Conservation (phyloP, 2,113 vertebrate species). For the Pipra filicauda region DNA sequence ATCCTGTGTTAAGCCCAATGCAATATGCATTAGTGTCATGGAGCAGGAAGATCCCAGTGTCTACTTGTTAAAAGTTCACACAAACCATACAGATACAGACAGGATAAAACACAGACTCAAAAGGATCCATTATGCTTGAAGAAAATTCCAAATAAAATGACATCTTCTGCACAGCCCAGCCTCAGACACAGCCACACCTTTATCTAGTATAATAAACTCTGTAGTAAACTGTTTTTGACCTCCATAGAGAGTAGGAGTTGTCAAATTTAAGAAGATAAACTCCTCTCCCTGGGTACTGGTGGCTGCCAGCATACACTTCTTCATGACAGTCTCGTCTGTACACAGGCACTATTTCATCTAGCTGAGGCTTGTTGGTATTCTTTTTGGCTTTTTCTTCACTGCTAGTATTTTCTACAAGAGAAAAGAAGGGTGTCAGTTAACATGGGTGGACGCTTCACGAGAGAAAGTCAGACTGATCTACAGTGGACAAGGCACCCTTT, state of each 20-base stretch:
- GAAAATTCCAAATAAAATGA: slow-evolving; percentile 70
- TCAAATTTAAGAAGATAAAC: slow-evolving; percentile 99
- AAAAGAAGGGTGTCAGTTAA: background rate
- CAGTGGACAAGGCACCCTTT: background rate
- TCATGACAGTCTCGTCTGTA: slow-evolving; percentile 99
- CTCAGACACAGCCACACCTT: slow-evolving; percentile 73
- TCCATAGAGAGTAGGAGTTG: slow-evolving; percentile 99
- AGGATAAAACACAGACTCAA: slow-evolving; percentile 68
- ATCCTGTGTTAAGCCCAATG: slow-evolving; percentile 61
- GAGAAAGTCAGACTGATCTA: background rate
- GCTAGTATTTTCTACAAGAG: slow-evolving; percentile 76
- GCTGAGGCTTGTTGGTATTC: slow-evolving; percentile 89
- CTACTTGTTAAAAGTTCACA: slow-evolving; percentile 65
- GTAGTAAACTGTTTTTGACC: slow-evolving; percentile 99
- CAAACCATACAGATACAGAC: slow-evolving; percentile 65
- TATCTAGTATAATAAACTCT: slow-evolving; percentile 99
- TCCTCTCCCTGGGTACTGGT: slow-evolving; percentile 96
- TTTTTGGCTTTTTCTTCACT: slow-evolving; percentile 94
- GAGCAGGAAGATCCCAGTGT: slow-evolving; percentile 68
- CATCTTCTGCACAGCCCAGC: slow-evolving; percentile 71
- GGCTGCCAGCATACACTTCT: slow-evolving; percentile 98
- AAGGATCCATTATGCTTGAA: slow-evolving; percentile 68
- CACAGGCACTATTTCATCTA: slow-evolving; percentile 98
- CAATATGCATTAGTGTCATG: slow-evolving; percentile 63
- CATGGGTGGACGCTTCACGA: background rate